Evolutionary conservation across 2,888 invertebrate genomes (phyloP).

Genomic region (Habroteleia sp.): DNA sequence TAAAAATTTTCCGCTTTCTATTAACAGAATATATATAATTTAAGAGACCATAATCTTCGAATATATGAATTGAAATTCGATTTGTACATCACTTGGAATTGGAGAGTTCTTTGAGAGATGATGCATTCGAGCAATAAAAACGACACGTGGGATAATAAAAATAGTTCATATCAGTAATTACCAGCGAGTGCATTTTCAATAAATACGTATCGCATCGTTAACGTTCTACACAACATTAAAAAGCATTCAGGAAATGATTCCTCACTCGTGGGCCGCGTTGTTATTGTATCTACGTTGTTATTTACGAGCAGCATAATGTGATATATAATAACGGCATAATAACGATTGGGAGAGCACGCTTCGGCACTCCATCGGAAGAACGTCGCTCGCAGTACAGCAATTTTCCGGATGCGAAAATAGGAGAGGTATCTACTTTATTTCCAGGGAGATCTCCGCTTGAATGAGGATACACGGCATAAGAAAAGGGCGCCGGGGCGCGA

Average conservation of each 20-base stretch:
- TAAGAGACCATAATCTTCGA: background rate
- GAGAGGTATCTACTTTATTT: conserved; percentile 80
- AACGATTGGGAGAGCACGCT: conserved; percentile 63
- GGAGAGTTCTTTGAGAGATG: conserved; percentile 13
- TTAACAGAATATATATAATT: too few species aligned
- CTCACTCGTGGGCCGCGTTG: conserved; percentile 53
- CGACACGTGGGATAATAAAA: conserved; percentile 47
- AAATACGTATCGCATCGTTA: conserved; percentile 55
- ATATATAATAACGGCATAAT: conserved; percentile 65
- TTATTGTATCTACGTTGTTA: conserved; percentile 60
- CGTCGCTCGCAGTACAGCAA: conserved; percentile 73
- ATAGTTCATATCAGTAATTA: conserved; percentile 50
- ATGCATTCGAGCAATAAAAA: conserved; percentile 38
- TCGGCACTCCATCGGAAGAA: conserved; percentile 65
- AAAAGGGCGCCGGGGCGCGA: conserved; percentile 65
- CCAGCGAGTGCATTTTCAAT: conserved; percentile 50
- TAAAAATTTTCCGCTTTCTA: too few species aligned
- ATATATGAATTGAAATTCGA: conserved; percentile 10
- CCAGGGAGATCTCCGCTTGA: conserved; percentile 75
- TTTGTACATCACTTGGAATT: conserved; percentile 12
- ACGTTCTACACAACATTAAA: conserved; percentile 62
- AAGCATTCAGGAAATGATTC: conserved; percentile 61
- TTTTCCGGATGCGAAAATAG: conserved; percentile 79
- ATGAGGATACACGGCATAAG: conserved; percentile 78
- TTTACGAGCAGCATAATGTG: conserved; percentile 64